A percentile compares a stretch with the other conserved stretches of the same genome.
Evolutionary conservation across 2,888 invertebrate genomes (phyloP).

Genomic region (Sicus ferrugineus): DNA sequence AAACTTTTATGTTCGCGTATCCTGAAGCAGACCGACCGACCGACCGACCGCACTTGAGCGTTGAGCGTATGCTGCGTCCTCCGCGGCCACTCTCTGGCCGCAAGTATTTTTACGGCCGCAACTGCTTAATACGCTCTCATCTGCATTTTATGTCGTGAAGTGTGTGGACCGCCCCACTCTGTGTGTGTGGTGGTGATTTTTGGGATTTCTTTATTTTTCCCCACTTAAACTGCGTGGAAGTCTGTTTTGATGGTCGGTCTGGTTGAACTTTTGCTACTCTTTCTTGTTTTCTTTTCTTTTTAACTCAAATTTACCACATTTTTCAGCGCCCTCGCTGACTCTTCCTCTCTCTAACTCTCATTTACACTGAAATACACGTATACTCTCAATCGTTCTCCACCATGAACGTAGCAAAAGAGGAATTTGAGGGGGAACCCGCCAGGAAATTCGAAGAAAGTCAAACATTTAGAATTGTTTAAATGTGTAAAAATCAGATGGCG

Average conservation of each 20-base stretch:
- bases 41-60: neutral
- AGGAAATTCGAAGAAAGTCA: neutral
- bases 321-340: neutral
- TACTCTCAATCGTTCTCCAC: neutral
- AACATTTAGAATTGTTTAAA: neutral
- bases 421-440: neutral
- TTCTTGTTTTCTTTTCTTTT: constrained; percentile 42
- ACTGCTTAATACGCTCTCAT: constrained; percentile 59
- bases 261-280: constrained; percentile 3
- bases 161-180: constrained; percentile 1
- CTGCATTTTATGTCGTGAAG: constrained; percentile 58
- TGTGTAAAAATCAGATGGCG: too few relatives aligned
- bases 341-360: neutral
- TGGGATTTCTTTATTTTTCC: too few relatives aligned
- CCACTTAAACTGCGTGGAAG: neutral
- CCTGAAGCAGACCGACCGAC: neutral
- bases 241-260: constrained; percentile 7
- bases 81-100: neutral
- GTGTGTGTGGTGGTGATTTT: too few relatives aligned
- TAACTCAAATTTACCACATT: constrained; percentile 17
- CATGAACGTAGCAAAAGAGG: neutral
- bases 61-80: neutral
- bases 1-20: constrained; percentile 18
- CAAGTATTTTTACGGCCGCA: constrained; percentile 33
- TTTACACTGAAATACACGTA: neutral